Evolutionary conservation across 92 coral and sea anemone species (phyloP).

Genomic region (Scolanthus callimorphus): DNA sequence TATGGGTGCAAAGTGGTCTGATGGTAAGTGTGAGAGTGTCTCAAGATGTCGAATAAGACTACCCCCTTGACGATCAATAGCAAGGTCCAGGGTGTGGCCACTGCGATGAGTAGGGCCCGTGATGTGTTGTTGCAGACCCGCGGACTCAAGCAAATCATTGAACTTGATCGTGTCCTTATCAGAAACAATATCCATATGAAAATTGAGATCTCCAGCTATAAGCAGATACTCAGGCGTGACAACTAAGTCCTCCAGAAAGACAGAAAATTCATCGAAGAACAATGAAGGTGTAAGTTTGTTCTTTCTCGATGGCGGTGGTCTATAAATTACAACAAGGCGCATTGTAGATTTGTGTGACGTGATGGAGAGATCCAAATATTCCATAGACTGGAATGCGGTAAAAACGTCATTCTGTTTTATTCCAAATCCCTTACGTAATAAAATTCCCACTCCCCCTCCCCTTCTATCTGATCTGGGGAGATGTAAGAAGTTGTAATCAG

Average conservation of each 20-base stretch:
- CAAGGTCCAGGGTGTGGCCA: not conserved
- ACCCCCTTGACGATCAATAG: not conserved
- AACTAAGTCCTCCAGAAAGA: not conserved
- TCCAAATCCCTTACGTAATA: not conserved
- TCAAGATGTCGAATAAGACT: not conserved
- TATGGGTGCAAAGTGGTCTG: conserved; percentile 3
- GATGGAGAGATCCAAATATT: not conserved
- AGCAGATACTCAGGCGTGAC: not conserved
- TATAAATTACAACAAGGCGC: not conserved
- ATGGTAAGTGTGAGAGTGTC: not conserved
- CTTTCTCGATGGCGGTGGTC: not conserved
- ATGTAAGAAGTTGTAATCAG: no score
- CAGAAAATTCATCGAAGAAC: not conserved
- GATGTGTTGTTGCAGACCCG: not conserved
- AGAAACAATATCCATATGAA: not conserved
- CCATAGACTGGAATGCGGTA: not conserved
- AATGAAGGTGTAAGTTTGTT: not conserved
- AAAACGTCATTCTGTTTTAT: no score
- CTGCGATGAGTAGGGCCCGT: not conserved
- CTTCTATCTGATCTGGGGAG: not conserved
- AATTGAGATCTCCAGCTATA: not conserved
- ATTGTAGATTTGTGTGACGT: not conserved
- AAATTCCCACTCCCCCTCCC: not conserved
- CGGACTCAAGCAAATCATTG: not conserved
- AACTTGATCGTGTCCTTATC: not conserved